Evolutionary conservation across 1,140 invertebrate genomes (phyloP), one percentile per base, ranked within the genome.

Genomic region (Aphelinus atriplicis): DNA sequence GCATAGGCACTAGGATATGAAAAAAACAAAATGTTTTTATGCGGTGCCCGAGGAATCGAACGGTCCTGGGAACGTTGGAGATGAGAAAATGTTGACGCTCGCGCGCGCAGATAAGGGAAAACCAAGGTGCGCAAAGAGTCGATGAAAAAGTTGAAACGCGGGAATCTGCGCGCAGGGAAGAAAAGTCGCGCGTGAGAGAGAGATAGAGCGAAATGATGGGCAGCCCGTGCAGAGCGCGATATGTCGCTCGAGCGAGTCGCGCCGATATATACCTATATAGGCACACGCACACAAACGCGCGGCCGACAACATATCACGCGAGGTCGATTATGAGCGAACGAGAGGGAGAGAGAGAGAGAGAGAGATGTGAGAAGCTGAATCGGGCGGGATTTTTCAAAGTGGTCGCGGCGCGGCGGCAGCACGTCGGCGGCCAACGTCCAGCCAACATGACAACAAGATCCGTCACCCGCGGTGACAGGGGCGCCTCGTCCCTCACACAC

Each of bases 391-490:
- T 67, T 73, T 73, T 75, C 50, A 9, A 65, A 60, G 57, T 72
- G 26, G n/a, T 62, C 58, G 70, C 75, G 50, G 63, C 71, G 51
- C 48, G 61, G 64, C 77, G 67, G 62, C 75, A 66, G 77, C 79
- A 78, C 50, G 68, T 60, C 73, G 73, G 67, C 80, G 69, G 67
- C 57, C 77, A 75, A 80, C 76, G 80, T 83, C 81, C 78, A 70
- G 75, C 73, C 75, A 64, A 81, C 74, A 82, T 84, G 84, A 85
- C 82, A 85, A 82, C 81, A 79, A 85, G 82, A 87, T 87, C 84
- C 83, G 75, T 86, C 85, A 85, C 80, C 74, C 81, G 81, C 82
- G 86, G 84, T 86, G 85, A 87, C 82, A 78, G 80, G 77, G 26
- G 26, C 79, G 80, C 80, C 57, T 26, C 26, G 26, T 26, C 26